Evolutionary conservation across 2,113 vertebrate species (phyloP).

Genomic region (Talpa occidentalis): DNA sequence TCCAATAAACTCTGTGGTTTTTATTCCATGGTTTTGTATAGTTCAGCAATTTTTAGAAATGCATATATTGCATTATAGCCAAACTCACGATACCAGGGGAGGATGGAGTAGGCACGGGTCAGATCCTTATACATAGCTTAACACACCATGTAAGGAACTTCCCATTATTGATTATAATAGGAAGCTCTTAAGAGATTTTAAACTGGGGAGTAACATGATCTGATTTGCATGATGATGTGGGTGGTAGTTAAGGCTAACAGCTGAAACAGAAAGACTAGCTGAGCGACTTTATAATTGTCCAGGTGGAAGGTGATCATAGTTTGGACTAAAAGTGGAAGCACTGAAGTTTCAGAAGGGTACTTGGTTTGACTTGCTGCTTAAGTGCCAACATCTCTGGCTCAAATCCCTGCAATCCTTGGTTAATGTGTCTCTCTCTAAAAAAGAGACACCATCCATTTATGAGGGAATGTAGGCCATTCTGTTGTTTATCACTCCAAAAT

Average conservation of each 20-base stretch:
- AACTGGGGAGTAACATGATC: not conserved
- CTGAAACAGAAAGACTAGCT: not conserved
- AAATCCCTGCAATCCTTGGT: not conserved
- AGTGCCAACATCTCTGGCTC: not conserved
- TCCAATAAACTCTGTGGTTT: not conserved
- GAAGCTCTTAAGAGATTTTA: not conserved
- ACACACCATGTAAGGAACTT: not conserved
- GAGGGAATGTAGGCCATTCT: not conserved
- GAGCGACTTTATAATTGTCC: not conserved
- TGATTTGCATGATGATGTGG: not conserved
- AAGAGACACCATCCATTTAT: not conserved
- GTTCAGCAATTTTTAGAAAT: not conserved
- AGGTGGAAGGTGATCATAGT: not conserved
- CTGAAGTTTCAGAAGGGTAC: not conserved
- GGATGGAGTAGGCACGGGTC: not conserved
- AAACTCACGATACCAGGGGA: not conserved
- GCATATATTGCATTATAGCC: not conserved
- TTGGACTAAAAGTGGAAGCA: not conserved
- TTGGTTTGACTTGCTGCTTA: not conserved
- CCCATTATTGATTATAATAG: not conserved
- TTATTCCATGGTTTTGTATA: not conserved
- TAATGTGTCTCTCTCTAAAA: not conserved
- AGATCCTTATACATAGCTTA: not conserved
- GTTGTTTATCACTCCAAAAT: not conserved
- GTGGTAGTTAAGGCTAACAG: not conserved